A percentile compares a stretch with the other conserved stretches of the same genome.
These are phyloP conservation scores for Steinernema khuongi DNA, from an alignment of 1,140 invertebrate species.

Conservation along the genomic window DNA sequence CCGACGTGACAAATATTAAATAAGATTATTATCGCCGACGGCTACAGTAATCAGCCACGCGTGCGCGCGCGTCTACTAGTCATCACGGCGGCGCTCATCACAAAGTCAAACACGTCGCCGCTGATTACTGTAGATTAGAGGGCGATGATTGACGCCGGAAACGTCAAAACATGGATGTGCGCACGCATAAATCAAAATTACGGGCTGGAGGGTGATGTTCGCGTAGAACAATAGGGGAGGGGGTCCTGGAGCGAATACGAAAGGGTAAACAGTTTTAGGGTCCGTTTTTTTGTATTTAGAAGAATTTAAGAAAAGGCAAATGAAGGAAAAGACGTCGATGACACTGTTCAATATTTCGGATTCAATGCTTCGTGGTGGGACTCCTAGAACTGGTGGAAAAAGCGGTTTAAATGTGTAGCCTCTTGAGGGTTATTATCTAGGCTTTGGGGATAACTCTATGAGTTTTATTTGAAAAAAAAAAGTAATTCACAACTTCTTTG, in stretches of 20 bases:
- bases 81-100: background rate
- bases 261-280: too few species aligned
- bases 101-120: background rate
- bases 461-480: too few species aligned
- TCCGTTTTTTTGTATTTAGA: too few species aligned
- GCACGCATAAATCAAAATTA: background rate
- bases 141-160: background rate
- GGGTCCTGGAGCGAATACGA: background rate
- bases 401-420: too few species aligned
- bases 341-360: too few species aligned
- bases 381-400: too few species aligned
- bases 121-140: conserved; percentile 15
- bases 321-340: too few species aligned
- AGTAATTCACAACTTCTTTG: too few species aligned
- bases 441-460: too few species aligned
- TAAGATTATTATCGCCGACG: conserved; percentile 4
- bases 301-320: too few species aligned
- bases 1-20: conserved; percentile 10
- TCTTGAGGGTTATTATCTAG: too few species aligned
- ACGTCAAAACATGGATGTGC: conserved; percentile 49
- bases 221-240: background rate
- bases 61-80: background rate
- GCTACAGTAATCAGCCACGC: conserved; percentile 16
- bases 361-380: too few species aligned
- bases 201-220: background rate